A percentile compares a stretch with the other conserved stretches of the same genome.
Conservation (phyloP, 35 echinoderm and acorn worm genomes). For the Diadema setosum region DNA sequence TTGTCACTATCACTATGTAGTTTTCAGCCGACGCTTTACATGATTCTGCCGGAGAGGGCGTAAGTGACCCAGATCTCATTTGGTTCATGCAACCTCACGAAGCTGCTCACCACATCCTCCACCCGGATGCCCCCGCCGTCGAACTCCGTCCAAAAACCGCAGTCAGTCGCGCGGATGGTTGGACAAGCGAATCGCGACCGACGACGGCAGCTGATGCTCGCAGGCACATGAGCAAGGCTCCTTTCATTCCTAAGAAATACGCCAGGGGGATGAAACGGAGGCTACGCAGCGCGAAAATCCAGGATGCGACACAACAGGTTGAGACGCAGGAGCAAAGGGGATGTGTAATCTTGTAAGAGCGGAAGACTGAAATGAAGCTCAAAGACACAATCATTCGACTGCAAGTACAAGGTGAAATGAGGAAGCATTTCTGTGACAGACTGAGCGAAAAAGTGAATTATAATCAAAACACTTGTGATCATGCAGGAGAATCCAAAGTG, state of each 20-base stretch:
- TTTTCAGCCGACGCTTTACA: slow-evolving; percentile 26
- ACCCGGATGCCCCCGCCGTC: neutral
- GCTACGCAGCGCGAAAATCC: neutral
- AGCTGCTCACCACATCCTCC: slow-evolving; percentile 39
- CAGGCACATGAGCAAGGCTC: neutral
- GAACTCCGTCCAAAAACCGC: neutral
- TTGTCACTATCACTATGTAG: too few species aligned
- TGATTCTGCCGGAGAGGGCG: slow-evolving; percentile 44
- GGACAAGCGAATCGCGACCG: neutral
- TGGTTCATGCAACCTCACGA: slow-evolving; percentile 83
- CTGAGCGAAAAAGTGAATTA: too few species aligned
- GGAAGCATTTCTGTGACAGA: too few species aligned
- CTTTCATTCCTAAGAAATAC: slow-evolving; percentile 10
- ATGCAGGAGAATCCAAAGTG: too few species aligned
- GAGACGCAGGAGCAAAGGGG: too few species aligned
- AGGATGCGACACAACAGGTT: too few species aligned
- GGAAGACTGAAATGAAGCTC: too few species aligned
- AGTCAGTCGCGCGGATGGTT: neutral
- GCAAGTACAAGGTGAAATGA: too few species aligned
- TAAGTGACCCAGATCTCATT: slow-evolving; percentile 57
- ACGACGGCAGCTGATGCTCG: neutral
- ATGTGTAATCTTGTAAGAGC: too few species aligned
- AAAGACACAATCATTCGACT: too few species aligned
- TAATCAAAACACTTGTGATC: too few species aligned
- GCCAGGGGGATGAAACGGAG: neutral